Conservation (phyloP, 1,140 invertebrate genomes). For the Bicyclus anynana region DNA sequence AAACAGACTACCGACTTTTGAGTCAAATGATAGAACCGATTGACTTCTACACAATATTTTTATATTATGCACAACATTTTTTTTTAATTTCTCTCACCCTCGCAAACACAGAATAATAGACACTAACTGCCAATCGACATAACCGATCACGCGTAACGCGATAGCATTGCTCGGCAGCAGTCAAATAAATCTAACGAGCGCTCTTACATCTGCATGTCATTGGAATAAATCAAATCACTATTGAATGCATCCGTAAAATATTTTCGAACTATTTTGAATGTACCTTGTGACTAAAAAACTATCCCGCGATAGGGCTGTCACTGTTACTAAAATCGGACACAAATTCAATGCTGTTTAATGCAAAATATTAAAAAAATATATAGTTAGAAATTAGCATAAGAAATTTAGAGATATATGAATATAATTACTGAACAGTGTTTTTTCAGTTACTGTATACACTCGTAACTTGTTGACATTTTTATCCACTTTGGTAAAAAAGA, state of each 20-base stretch:
- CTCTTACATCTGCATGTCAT: slow-evolving; percentile 74
- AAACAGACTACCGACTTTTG: too few species aligned
- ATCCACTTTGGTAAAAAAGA: too few species aligned
- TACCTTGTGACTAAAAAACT: slow-evolving; percentile 30
- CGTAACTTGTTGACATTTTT: too few species aligned
- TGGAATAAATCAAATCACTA: slow-evolving; percentile 75
- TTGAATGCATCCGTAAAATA: slow-evolving; percentile 74
- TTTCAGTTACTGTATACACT: too few species aligned
- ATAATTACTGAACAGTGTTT: too few species aligned
- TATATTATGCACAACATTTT: not conserved
- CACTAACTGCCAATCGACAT: slow-evolving; percentile 71
- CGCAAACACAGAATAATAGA: slow-evolving; percentile 40
- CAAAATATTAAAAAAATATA: too few species aligned
- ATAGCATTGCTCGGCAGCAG: slow-evolving; percentile 68
- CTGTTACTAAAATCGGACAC: not conserved
- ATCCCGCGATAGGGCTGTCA: not conserved
- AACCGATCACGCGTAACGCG: slow-evolving; percentile 69
- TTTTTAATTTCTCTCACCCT: slow-evolving; percentile 31
- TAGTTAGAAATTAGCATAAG: too few species aligned
- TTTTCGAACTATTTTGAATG: slow-evolving; percentile 75
- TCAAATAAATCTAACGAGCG: slow-evolving; percentile 74
- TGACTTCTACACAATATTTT: not conserved
- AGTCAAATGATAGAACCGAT: too few species aligned
- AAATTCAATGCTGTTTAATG: not conserved
- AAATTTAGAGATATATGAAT: too few species aligned